Conservation (phyloP, 2,113 vertebrate genomes). For the Lontra canadensis region DNA sequence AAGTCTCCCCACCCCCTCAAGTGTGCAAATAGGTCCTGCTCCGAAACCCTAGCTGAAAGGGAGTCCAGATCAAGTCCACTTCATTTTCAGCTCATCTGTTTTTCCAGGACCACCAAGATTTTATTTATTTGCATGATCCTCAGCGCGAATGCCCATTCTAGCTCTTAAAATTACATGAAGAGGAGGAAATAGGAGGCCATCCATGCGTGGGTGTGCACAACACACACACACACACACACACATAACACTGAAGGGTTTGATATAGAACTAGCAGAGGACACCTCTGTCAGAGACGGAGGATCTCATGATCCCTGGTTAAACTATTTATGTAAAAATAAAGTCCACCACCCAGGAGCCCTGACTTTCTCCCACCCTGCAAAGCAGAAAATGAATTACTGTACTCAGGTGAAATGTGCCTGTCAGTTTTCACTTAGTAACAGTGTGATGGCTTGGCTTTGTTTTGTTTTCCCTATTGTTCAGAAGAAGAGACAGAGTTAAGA, state of each 20-base stretch:
- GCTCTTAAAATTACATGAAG: not conserved
- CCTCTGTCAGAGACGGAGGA: not conserved
- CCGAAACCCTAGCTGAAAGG: not conserved
- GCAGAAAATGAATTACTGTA: not conserved
- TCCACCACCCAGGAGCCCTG: not conserved
- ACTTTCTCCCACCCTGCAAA: not conserved
- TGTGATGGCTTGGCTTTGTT: not conserved
- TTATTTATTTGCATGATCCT: not conserved
- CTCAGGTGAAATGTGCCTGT: not conserved
- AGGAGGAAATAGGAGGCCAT: not conserved
- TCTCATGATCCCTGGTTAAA: not conserved
- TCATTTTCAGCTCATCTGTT: not conserved
- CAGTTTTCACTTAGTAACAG: not conserved
- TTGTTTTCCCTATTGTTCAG: not conserved
- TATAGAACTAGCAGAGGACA: not conserved
- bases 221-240: not conserved
- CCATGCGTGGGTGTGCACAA: no score
- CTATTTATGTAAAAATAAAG: not conserved
- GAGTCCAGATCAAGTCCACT: not conserved
- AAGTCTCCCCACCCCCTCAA: rapidly evolving
- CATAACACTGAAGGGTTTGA: not conserved
- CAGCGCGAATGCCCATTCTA: not conserved
- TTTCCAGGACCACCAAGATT: not conserved
- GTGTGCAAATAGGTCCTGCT: not conserved
- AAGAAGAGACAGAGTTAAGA: not conserved